Base-by-base conservation (phyloP, 2,888 invertebrate genomes). In the Adineta ricciae region DNA sequence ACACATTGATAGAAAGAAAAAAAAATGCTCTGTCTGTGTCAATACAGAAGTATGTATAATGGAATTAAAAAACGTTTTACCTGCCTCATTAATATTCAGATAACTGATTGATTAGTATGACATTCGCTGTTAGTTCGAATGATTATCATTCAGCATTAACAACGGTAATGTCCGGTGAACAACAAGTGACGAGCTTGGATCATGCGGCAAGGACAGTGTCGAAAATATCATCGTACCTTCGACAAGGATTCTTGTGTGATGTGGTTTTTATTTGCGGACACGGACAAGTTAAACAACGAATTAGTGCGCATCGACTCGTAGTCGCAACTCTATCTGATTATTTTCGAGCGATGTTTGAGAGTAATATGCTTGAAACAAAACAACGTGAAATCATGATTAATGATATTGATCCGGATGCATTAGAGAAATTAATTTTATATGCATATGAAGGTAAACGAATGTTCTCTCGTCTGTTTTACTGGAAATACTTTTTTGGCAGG, bases 281-380 rank as follows among this genome's bases (percentile, higher is more conserved):
- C 72, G 54, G 41, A 82, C 82, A 52, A 46, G 9, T 84, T 2
- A 83, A 84, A 82, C 38, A 78, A 41, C 24, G 78, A 16, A 83
- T 86, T 19, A 50, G 27, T 36, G 86, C 86, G 24, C 86, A 86
- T 84, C 84, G 85, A 89, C 92, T 97, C 87, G 95, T 97, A 84
- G 92, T 97, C 87, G 94, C 95, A 88, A 95, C 96, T 78, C 95
- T 95, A 86, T 96, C 96, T 88, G 95, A 96, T 90, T 97, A 97
- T 91, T 97, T 97, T 92, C 94, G 95, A 82, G 96, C 95, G 78
- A 97, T 97, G 96, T 97, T 97, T 90, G 96, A 95, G 46, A 94
- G 94, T 86, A 94, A 94, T 86, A 91, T 97, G 87, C 92, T 94
- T 87, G 96, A 97, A 91, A 93, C 95, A 11, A 93, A 86, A 87